These are phyloP conservation scores for Origma solitaria DNA, from an alignment of 2,113 vertebrate species.

Conservation along the genomic window DNA sequence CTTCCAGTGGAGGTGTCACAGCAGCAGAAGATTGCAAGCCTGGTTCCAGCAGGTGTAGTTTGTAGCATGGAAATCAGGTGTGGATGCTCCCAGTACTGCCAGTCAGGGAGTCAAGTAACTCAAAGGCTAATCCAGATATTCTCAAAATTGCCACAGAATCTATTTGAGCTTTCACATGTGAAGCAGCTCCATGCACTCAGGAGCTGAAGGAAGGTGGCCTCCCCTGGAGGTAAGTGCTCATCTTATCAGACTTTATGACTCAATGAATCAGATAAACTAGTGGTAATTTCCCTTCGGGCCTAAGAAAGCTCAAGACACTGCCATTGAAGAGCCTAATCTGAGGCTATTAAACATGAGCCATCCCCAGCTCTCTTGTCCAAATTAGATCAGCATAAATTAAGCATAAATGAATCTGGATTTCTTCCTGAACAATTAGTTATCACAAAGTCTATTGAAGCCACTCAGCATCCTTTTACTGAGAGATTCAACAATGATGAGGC, in stretches of 20 bases:
- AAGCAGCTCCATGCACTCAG: neutral
- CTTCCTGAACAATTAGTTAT: neutral
- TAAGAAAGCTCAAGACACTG: neutral
- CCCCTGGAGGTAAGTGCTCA: neutral
- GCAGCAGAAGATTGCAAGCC: neutral
- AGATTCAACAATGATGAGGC: neutral
- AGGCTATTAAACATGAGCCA: neutral
- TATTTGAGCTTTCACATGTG: neutral
- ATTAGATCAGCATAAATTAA: constrained; percentile 4
- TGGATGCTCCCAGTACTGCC: neutral
- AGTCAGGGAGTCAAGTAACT: neutral
- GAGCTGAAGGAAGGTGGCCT: neutral
- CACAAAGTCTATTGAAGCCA: neutral
- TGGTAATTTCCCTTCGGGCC: neutral
- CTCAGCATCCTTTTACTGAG: neutral
- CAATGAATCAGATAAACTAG: neutral
- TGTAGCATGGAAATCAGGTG: neutral
- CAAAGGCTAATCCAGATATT: neutral
- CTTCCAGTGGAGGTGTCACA: neutral
- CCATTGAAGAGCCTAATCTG: neutral
- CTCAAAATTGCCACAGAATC: neutral
- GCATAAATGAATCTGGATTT: constrained; percentile 1
- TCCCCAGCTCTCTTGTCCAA: neutral
- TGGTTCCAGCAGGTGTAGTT: neutral
- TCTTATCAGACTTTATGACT: neutral